These are phyloP conservation scores for Autographa pulchrina DNA, from an alignment of 2,888 invertebrate species.

Conservation along the genomic window DNA sequence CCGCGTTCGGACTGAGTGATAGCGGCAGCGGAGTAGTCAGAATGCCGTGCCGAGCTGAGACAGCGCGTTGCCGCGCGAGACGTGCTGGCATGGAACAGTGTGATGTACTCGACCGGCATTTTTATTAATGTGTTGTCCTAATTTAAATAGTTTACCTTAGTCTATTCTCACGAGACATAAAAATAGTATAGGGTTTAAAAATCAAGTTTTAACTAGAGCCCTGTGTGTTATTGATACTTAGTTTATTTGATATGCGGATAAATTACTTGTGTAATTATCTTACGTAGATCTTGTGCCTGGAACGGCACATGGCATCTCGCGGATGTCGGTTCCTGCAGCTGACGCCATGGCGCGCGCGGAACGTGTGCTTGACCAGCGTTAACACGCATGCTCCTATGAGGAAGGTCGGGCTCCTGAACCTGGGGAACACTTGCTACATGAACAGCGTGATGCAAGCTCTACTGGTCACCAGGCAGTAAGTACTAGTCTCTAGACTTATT, in stretches of 20 bases:
- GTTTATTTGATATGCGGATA: neutral
- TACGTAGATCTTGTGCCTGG: constrained; percentile 76
- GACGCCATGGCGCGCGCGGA: constrained; percentile 74
- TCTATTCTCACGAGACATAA: neutral
- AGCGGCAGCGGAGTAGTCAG: constrained; percentile 8
- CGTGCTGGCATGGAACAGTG: neutral
- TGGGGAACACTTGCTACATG: constrained; percentile 97
- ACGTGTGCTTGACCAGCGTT: constrained; percentile 60
- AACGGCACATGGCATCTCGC: constrained; percentile 82
- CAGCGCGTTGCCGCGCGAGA: neutral
- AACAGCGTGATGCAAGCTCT: constrained; percentile 96
- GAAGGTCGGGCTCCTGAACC: constrained; percentile 94
- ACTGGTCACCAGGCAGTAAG: constrained; percentile 93
- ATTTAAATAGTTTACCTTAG: neutral
- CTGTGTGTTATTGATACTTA: neutral
- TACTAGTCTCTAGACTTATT: constrained; percentile 47
- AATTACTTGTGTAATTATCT: constrained; percentile 13
- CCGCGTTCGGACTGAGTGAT: constrained; percentile 28
- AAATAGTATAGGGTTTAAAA: neutral
- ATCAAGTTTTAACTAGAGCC: neutral
- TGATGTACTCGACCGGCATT: constrained; percentile 17
- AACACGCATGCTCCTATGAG: constrained; percentile 70
- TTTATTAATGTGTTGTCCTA: neutral
- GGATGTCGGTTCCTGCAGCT: constrained; percentile 73
- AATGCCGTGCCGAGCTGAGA: constrained; percentile 32